Evolutionary conservation across 2,113 vertebrate genomes (phyloP), one percentile per base, ranked within the genome.

Genomic region (Emydura subglobosa): DNA sequence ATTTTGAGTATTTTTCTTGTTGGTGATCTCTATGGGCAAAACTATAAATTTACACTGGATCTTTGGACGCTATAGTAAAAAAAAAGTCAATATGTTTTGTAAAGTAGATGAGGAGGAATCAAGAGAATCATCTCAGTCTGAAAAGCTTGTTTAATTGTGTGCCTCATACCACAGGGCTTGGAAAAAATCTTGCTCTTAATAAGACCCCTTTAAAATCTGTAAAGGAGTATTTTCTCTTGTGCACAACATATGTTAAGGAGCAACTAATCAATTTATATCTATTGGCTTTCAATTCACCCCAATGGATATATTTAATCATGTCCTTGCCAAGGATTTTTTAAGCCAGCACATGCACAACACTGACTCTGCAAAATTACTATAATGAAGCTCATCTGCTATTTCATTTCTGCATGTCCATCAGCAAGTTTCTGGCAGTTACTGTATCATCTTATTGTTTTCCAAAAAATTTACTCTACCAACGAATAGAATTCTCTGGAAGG

Each of bases 121-220:
- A 14, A 57, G 55, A 47, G 54, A 57, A 42, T 44, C 14, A 72
- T 59, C 44, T 10, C 57, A 0, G 0, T 29, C 7, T 0, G 0
- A 86, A 12, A 81, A 51, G 24, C 21, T 55, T 29, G 78, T 83
- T 34, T 82, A 25, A 79, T 85, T 34, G 83, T 54, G 0, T 10
- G 78, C 7, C 39, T 42, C 8, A 24, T 0, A 95, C 55, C 19
- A 85, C 10, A 89, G 82, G 50, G 3, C 82, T 82, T 50, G 81
- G 7, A 93, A 93, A 51, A 24, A n/a, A 10, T 84, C 81, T 47
- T 24, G 17, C 57, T 83, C 51, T 47, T 84, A 72, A 82, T 1
- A 87, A 17, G 3, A n/a, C 10, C 87, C 7, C 11, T 88, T 80
- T 83, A 24, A 94, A 31, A 27, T 8, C 76, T 6, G 31, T 19